Conservation (phyloP, 1,140 invertebrate species). For the Drosophila nannoptera region DNA sequence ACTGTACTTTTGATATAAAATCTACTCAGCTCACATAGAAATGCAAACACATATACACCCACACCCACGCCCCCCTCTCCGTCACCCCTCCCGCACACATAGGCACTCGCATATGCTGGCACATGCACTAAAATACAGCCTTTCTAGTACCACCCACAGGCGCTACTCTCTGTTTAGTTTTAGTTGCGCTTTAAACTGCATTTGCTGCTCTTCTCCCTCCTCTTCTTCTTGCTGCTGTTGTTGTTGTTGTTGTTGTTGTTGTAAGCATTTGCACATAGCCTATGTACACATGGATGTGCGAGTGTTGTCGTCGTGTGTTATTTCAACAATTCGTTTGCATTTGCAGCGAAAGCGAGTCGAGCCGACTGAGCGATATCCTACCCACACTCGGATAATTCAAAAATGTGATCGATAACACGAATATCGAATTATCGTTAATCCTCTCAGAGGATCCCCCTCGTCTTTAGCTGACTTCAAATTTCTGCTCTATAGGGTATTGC, state of each 20-base stretch:
- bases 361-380: too few species aligned
- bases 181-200: slow-evolving; percentile 76
- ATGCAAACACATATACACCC: slow-evolving; percentile 45
- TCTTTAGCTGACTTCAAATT: too few species aligned
- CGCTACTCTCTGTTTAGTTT: slow-evolving; percentile 67
- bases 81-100: not conserved
- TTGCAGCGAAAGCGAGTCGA: slow-evolving; percentile 24
- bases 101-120: slow-evolving; percentile 9
- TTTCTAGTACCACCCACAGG: not conserved
- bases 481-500: too few species aligned
- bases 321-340: slow-evolving; percentile 47
- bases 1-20: slow-evolving; percentile 74
- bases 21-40: slow-evolving; percentile 67
- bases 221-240: slow-evolving; percentile 34
- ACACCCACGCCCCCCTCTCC: not conserved
- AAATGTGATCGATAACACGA: too few species aligned
- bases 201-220: slow-evolving; percentile 60
- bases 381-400: too few species aligned
- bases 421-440: too few species aligned
- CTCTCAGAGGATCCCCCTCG: too few species aligned
- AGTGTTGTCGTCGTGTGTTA: slow-evolving; percentile 21
- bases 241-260: slow-evolving; percentile 51
- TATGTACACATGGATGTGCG: slow-evolving; percentile 11
- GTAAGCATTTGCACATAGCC: slow-evolving; percentile 63
- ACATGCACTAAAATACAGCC: slow-evolving; percentile 32